Base-by-base conservation (phyloP, 1,140 invertebrate genomes). In the Drosophila ambigua region DNA sequence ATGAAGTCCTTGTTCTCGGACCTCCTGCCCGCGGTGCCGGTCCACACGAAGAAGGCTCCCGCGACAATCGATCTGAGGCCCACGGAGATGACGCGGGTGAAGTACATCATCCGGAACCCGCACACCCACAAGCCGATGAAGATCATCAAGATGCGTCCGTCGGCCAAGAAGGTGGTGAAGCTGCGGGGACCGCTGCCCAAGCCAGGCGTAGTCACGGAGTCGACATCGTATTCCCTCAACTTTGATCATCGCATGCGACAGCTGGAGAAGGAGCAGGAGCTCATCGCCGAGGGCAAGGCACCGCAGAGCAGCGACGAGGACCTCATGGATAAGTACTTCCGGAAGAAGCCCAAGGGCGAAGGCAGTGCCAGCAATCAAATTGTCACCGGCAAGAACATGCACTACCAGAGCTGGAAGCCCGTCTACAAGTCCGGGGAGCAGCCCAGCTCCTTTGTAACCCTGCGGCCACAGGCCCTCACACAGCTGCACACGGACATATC, bases 81-180 rank as follows among this genome's bases (percentile, higher is more conserved):
- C 13, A 90, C 90, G 2, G 90, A 91, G 50, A 90, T 84, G 24
- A 91, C 90, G 7, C 71, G 85, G 0, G 75, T 91, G 5, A 88
- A 84, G 49, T 91, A 91, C 44, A 85, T 91, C 3, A 91, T 91
- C 0, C 53, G 82, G 1, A 89, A 89, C 73, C 90, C 90, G n/a
- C 65, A 78, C 15, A 90, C 76, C 4, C 83, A 91, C 48, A 90
- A 91, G 13, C 83, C 90, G 0, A 72, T 90, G 62, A 91, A 91
- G 68, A 69, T 91, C 5, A 84, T 91, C 51, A 90, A 91, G 51
- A 79, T 91, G 71, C 69, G 78, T 0, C 82, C 84, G 1, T 64
- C 82, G 9, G 52, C 69, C 1, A 91, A 91, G 53, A 91, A 91
- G 53, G 53, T 90, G 3, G 62, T 91, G 7, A 91, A 91, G 53